Conservation (phyloP, 2,113 vertebrate genomes). For the Urocynchramus pylzowi region DNA sequence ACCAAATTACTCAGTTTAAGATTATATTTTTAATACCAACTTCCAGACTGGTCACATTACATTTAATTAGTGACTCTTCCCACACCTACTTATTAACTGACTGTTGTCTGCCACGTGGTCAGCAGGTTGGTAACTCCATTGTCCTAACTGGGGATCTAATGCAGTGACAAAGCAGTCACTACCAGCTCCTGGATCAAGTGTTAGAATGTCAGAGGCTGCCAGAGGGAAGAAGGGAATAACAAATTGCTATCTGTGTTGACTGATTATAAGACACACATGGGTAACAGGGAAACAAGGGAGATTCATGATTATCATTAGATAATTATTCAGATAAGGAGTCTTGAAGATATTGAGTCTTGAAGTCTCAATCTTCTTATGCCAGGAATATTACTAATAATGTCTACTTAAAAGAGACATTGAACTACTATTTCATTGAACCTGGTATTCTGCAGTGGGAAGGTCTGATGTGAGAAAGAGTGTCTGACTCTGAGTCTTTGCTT, state of each 20-base stretch:
- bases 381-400: background rate
- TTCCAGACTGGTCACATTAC: background rate
- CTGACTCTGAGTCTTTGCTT: background rate
- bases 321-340: slow-evolving; percentile 11
- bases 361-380: background rate
- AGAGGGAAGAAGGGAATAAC: background rate
- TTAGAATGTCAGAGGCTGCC: background rate
- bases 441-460: background rate
- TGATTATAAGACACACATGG: background rate
- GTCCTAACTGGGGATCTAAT: background rate
- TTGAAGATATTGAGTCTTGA: background rate
- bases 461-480: background rate
- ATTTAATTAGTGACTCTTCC: background rate
- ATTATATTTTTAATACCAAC: background rate
- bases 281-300: background rate
- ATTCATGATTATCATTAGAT: background rate
- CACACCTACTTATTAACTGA: background rate
- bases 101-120: background rate
- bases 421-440: background rate
- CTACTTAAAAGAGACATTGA: background rate
- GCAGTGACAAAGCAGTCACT: background rate
- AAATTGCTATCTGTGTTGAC: background rate
- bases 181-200: background rate
- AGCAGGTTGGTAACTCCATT: background rate
- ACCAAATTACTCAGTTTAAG: background rate